phyloP scores from a whole-genome alignment of 2,888 invertebrate species.

The Apamea crenata region DNA sequence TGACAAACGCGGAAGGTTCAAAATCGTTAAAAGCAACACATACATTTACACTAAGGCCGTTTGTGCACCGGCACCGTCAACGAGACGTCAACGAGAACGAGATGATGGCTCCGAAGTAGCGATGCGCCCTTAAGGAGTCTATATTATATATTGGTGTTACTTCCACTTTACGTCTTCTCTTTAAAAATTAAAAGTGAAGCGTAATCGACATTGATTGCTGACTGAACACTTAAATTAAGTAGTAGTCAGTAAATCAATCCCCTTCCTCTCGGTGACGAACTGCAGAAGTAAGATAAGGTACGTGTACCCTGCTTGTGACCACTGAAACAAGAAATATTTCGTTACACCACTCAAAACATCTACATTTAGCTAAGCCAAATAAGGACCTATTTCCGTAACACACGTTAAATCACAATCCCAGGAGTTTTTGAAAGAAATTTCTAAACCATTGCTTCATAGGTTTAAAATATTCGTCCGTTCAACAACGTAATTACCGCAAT shows the following conservation, averaged over 20 bases:
- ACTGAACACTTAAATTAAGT: constrained; percentile 1
- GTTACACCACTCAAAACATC: background rate
- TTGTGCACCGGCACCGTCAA: background rate
- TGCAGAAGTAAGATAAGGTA: constrained; percentile 79
- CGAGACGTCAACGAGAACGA: background rate
- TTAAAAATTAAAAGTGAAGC: background rate
- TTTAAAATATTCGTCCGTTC: background rate
- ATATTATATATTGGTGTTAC: background rate
- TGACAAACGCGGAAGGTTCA: background rate
- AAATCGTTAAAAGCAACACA: background rate
- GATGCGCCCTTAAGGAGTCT: too few species aligned
- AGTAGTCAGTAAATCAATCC: background rate
- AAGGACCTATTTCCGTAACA: background rate
- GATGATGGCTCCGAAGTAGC: background rate
- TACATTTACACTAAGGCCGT: background rate
- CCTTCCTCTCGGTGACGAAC: constrained; percentile 69
- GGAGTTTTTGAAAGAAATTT: background rate
- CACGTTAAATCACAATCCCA: background rate
- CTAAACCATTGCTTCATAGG: background rate
- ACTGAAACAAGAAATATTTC: constrained; percentile 67
- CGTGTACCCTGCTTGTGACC: constrained; percentile 74
- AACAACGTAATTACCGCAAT: background rate
- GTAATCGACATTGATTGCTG: background rate
- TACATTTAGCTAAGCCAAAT: background rate
- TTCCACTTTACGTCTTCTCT: background rate